Evolutionary conservation across 2,888 invertebrate species (phyloP).

Genomic region (Drosophila anomelani): DNA sequence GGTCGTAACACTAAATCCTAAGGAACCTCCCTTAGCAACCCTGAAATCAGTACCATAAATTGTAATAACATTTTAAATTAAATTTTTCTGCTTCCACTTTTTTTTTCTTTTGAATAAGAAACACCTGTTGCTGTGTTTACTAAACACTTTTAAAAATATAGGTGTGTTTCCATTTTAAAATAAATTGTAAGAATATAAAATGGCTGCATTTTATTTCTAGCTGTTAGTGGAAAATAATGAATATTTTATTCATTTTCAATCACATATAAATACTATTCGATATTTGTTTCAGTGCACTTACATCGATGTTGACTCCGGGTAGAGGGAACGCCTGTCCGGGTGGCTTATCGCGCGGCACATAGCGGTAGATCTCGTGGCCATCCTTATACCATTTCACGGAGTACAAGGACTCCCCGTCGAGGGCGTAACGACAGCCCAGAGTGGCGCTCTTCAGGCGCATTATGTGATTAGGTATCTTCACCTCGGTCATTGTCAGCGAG

Average conservation of each 20-base stretch:
- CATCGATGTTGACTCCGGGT: constrained; percentile 93
- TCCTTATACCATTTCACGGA: constrained; percentile 97
- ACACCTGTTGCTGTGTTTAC: constrained; percentile 55
- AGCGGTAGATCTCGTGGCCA: constrained; percentile 94
- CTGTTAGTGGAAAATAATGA: background rate
- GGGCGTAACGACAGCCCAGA: constrained; percentile 92
- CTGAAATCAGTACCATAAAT: constrained; percentile 55
- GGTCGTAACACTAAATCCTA: constrained; percentile 71
- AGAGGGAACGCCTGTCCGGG: constrained; percentile 91
- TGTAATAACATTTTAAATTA: constrained; percentile 78
- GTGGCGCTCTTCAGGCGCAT: constrained; percentile 91
- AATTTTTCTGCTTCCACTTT: constrained; percentile 53
- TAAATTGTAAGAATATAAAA: background rate
- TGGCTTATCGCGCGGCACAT: constrained; percentile 92
- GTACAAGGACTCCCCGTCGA: constrained; percentile 93
- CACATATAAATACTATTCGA: too few relatives aligned
- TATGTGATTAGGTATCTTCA: constrained; percentile 93
- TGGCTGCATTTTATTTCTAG: background rate
- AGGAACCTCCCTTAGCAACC: constrained; percentile 15
- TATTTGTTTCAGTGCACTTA: constrained; percentile 86
- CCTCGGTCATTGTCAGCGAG: constrained; percentile 90
- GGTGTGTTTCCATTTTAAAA: background rate
- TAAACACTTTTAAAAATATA: background rate
- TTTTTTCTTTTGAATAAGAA: constrained; percentile 2
- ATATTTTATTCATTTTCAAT: too few relatives aligned